Evolutionary conservation across 2,888 invertebrate genomes (phyloP).

Genomic region (Drosophila prolongata): DNA sequence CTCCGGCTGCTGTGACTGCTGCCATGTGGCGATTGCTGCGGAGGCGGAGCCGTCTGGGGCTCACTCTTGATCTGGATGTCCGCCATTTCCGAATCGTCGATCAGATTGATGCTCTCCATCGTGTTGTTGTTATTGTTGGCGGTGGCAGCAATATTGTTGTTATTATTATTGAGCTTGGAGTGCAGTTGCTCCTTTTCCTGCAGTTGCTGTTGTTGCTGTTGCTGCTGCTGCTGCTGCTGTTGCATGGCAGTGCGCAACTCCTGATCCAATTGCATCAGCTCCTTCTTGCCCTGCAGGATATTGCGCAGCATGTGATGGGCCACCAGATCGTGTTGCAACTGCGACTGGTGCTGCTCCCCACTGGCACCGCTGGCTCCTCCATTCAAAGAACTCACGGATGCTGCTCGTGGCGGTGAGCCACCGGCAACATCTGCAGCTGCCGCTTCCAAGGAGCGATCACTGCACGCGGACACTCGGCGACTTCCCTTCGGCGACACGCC

Average conservation of each 20-base stretch:
- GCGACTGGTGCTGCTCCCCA: slow-evolving; percentile 77
- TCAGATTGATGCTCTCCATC: slow-evolving; percentile 84
- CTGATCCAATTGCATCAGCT: slow-evolving; percentile 90
- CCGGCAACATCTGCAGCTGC: slow-evolving; percentile 80
- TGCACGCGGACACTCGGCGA: slow-evolving; percentile 79
- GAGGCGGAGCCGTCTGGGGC: slow-evolving; percentile 76
- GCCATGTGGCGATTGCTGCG: slow-evolving; percentile 84
- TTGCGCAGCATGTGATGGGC: slow-evolving; percentile 95
- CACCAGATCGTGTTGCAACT: slow-evolving; percentile 85
- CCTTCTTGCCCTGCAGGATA: slow-evolving; percentile 95
- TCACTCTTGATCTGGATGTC: slow-evolving; percentile 82
- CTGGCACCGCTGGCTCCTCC: slow-evolving; percentile 45
- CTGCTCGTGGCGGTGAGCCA: slow-evolving; percentile 73
- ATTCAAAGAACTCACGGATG: slow-evolving; percentile 61
- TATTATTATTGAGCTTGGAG: slow-evolving; percentile 72
- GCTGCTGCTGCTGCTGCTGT: slow-evolving; percentile 82
- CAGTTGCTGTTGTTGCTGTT: slow-evolving; percentile 83
- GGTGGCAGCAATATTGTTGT: slow-evolving; percentile 67
- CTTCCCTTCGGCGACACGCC: slow-evolving; percentile 55
- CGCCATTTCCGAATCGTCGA: slow-evolving; percentile 74
- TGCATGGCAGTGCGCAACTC: slow-evolving; percentile 87
- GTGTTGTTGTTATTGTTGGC: slow-evolving; percentile 82
- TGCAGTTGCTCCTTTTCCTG: slow-evolving; percentile 79
- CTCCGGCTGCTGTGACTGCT: slow-evolving; percentile 66
- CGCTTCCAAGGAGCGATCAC: slow-evolving; percentile 84